Evolutionary conservation across 1,140 invertebrate genomes (phyloP).

Genomic region (Eciton burchellii): DNA sequence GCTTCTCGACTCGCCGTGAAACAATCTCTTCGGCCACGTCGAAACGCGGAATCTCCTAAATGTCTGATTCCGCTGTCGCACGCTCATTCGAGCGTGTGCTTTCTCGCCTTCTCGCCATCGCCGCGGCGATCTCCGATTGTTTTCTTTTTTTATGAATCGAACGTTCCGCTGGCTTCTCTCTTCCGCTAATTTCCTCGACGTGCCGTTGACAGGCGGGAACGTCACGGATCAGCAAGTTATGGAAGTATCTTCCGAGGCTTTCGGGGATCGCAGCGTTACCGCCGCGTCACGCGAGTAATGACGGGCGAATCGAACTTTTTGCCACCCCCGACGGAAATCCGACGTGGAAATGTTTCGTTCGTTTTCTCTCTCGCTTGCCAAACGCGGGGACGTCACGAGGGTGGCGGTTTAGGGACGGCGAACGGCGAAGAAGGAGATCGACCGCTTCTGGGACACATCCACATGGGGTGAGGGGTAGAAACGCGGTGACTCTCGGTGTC

Average conservation of each 20-base stretch:
- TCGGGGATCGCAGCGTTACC: conserved; percentile 20
- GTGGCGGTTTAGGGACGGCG: background rate
- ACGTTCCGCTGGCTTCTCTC: background rate
- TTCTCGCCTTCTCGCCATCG: background rate
- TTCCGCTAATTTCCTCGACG: conserved; percentile 39
- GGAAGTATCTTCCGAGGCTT: conserved; percentile 32
- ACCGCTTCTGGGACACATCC: conserved; percentile 6
- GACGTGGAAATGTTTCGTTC: conserved; percentile 46
- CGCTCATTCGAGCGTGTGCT: background rate
- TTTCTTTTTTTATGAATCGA: conserved; percentile 11
- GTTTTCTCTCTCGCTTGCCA: background rate
- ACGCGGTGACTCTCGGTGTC: background rate
- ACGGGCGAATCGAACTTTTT: conserved; percentile 52
- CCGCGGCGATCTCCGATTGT: too few relatives aligned
- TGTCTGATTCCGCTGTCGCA: background rate
- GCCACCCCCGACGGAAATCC: conserved; percentile 7
- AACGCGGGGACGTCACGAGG: background rate
- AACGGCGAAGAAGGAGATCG: conserved; percentile 2
- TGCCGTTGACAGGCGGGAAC: conserved; percentile 5
- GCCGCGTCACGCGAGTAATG: conserved; percentile 46
- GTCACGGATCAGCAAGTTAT: conserved; percentile 52
- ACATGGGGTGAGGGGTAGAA: conserved; percentile 1
- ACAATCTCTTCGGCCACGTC: background rate
- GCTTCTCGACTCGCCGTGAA: background rate
- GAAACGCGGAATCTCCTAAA: background rate